Conservation (phyloP, 2,888 invertebrate species). For the Amphipoea lucens region DNA sequence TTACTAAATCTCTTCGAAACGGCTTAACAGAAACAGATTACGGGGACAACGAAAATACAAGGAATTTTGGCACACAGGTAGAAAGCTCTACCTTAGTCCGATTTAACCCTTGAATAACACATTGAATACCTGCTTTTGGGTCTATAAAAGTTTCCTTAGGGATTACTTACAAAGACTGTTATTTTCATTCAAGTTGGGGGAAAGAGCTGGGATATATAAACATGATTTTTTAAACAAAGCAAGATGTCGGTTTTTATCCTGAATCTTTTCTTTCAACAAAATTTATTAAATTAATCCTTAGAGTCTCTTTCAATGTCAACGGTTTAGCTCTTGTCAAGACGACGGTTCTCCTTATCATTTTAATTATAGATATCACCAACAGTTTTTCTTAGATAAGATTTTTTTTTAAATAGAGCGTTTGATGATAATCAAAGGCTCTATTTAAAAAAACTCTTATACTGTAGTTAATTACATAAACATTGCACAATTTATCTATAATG, state of each 20-base stretch:
- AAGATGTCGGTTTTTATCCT: not conserved
- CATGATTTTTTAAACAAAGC: constrained; percentile 24
- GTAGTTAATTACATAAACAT: not conserved
- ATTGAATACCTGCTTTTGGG: not conserved
- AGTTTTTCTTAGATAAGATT: not conserved
- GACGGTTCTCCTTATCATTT: not conserved
- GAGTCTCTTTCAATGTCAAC: constrained; percentile 1
- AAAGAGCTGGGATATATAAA: constrained; percentile 1
- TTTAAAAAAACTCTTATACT: not conserved
- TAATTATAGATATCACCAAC: not conserved
- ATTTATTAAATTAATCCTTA: constrained; percentile 3
- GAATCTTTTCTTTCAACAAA: constrained; percentile 4
- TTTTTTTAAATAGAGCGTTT: not conserved
- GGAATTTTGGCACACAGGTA: not conserved
- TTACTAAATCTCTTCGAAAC: constrained; percentile 4
- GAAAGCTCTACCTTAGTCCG: not conserved
- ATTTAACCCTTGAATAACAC: not conserved
- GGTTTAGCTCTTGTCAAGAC: not conserved
- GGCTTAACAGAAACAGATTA: not conserved
- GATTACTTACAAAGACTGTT: constrained; percentile 14
- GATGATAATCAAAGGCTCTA: too few relatives aligned
- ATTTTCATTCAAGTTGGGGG: constrained; percentile 15
- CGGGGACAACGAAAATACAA: too few relatives aligned
- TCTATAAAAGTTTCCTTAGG: not conserved
- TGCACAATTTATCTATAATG: not conserved